These are phyloP conservation scores for Lycorma delicatula DNA, from an alignment of 1,140 invertebrate genomes.

Conservation along the genomic window DNA sequence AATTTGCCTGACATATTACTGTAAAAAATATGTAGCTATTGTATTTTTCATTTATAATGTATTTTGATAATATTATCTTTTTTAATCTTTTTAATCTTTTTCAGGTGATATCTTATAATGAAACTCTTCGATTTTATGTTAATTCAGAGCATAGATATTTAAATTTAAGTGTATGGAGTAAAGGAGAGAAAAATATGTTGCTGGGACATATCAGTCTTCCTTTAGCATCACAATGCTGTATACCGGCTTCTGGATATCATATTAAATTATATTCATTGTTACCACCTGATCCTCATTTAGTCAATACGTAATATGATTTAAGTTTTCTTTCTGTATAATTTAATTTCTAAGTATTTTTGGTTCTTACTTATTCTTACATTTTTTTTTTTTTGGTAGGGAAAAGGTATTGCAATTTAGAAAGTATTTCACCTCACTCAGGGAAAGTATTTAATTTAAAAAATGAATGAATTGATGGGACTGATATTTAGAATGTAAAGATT, in stretches of 20 bases:
- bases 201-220: conserved; percentile 74
- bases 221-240: conserved; percentile 66
- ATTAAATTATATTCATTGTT: conserved; percentile 63
- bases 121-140: conserved; percentile 62
- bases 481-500: no score
- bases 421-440: no score
- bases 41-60: no score
- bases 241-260: conserved; percentile 63
- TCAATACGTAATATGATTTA: conserved; percentile 42
- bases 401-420: no score
- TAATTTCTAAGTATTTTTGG: not conserved
- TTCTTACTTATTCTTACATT: not conserved
- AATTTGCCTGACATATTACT: no score
- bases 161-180: conserved; percentile 73
- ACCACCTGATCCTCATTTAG: conserved; percentile 53
- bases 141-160: conserved; percentile 63
- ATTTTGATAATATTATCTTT: no score
- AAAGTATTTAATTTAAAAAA: no score
- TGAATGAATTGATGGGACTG: no score
- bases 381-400: not conserved
- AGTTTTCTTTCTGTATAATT: not conserved
- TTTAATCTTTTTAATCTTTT: no score
- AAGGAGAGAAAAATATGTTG: conserved; percentile 51
- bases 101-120: conserved; percentile 60
- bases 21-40: no score